Evolutionary conservation across 2,888 invertebrate genomes (phyloP).

Genomic region (Nephrotoma guestfalica): DNA sequence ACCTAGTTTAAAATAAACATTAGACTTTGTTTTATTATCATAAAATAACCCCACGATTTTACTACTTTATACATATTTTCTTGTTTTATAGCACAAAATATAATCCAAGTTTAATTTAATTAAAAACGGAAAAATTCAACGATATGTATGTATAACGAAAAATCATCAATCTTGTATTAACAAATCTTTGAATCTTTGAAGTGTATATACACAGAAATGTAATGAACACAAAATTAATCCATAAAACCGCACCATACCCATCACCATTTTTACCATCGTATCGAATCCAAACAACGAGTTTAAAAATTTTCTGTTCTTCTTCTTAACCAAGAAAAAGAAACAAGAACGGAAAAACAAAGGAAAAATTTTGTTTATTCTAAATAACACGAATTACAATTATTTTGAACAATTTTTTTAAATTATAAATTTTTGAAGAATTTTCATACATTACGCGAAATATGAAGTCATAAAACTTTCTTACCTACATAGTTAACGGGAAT

Average conservation of each 20-base stretch:
- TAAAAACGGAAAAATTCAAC: too few species aligned
- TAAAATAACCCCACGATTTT: too few species aligned
- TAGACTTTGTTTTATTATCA: too few species aligned
- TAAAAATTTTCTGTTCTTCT: background rate
- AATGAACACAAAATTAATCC: background rate
- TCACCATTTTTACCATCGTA: background rate
- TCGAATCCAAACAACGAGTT: background rate
- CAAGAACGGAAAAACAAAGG: too few species aligned
- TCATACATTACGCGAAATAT: background rate
- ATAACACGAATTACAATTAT: background rate
- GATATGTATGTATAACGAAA: background rate
- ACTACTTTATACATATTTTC: too few species aligned
- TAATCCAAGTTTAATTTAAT: too few species aligned
- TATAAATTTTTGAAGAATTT: background rate
- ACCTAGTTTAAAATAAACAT: too few species aligned
- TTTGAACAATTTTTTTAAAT: background rate
- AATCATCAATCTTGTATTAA: background rate
- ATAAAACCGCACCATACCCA: background rate
- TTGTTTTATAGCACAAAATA: too few species aligned
- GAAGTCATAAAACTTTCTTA: background rate
- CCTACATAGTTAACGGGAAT: too few species aligned
- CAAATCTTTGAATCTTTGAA: background rate
- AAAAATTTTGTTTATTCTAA: background rate
- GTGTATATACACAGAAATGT: background rate
- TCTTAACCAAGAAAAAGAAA: background rate